phyloP scores from a whole-genome alignment of 2,888 invertebrate species.

The Leptinotarsa rubiginosa region DNA sequence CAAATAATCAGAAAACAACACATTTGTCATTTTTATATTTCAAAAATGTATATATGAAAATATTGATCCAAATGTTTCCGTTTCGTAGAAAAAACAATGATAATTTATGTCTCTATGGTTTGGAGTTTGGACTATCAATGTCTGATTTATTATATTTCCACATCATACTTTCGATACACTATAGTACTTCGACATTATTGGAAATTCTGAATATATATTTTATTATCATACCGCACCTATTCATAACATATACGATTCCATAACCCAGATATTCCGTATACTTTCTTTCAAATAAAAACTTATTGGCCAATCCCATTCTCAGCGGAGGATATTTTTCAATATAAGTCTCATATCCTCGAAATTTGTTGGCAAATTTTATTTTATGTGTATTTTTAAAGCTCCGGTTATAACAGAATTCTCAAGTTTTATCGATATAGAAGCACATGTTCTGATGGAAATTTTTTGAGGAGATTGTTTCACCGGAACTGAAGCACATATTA shows the following conservation, averaged over 20 bases:
- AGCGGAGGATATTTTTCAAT: constrained; percentile 35
- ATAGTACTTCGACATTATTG: background rate
- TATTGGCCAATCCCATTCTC: constrained; percentile 49
- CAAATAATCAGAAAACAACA: too few species aligned
- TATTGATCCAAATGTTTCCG: too few species aligned
- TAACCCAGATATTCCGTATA: constrained; percentile 42
- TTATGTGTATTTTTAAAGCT: constrained; percentile 34
- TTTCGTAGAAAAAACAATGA: too few species aligned
- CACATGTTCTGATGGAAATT: constrained; percentile 21
- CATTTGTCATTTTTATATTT: too few species aligned
- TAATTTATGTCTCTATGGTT: too few species aligned
- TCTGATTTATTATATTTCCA: too few species aligned
- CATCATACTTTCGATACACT: background rate
- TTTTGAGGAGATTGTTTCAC: background rate
- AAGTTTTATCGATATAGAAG: constrained; percentile 23
- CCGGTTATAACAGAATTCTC: constrained; percentile 27
- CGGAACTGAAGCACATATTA: background rate
- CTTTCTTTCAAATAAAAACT: constrained; percentile 48
- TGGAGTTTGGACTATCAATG: too few species aligned
- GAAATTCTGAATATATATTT: constrained; percentile 10
- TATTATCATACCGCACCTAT: constrained; percentile 34
- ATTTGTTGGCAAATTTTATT: constrained; percentile 34
- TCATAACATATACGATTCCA: constrained; percentile 42
- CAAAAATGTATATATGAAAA: too few species aligned
- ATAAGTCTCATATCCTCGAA: constrained; percentile 38